These are phyloP conservation scores for Pipistrellus kuhlii DNA, from an alignment of 2,797 vertebrate species.

Conservation along the genomic window DNA sequence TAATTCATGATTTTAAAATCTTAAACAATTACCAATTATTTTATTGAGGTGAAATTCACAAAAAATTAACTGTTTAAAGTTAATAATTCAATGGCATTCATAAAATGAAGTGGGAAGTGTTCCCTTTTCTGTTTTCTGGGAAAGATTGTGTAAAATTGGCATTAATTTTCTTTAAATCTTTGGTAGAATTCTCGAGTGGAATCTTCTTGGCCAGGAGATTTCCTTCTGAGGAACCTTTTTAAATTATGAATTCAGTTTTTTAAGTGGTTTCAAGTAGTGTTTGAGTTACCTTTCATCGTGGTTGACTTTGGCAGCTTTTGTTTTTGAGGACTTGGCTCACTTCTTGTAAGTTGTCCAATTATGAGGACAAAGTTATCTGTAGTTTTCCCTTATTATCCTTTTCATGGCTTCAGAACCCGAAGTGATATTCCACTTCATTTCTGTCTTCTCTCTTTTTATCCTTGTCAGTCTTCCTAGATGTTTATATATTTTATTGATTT, in stretches of 20 bases:
- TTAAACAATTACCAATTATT: neutral
- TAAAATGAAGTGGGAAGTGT: neutral
- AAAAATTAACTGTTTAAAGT: neutral
- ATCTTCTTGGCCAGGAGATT: neutral
- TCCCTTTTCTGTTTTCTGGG: neutral
- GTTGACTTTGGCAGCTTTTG: neutral
- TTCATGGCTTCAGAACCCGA: neutral
- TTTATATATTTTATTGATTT: neutral
- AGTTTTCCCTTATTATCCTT: neutral
- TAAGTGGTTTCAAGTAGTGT: neutral
- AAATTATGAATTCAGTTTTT: neutral
- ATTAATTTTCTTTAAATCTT: neutral
- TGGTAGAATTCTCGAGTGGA: neutral
- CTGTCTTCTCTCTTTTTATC: slow-evolving; percentile 5
- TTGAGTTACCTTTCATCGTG: neutral
- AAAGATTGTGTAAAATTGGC: neutral
- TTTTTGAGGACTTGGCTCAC: neutral
- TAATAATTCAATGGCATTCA: neutral
- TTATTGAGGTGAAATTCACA: neutral
- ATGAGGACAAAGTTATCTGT: neutral
- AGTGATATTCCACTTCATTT: neutral
- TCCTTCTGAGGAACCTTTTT: neutral
- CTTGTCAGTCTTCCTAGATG: neutral
- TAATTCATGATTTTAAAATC: neutral
- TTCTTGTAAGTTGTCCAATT: neutral